A percentile compares a stretch with the other conserved stretches of the same genome.
Conservation (phyloP, 2,113 vertebrate species). For the Elachura formosa region DNA sequence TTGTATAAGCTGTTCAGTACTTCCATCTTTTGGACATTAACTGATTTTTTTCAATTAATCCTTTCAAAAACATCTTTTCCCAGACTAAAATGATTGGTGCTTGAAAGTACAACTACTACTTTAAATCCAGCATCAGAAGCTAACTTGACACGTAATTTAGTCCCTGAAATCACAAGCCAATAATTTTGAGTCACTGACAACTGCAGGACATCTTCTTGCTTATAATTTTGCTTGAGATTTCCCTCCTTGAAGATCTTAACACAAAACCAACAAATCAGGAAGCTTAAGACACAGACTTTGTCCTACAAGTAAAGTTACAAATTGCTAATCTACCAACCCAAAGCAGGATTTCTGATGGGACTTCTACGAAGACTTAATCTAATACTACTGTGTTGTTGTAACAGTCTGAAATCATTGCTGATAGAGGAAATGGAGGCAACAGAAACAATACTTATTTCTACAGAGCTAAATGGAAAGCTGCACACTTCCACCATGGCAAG, state of each 20-base stretch:
- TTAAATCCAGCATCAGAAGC: constrained; percentile 64
- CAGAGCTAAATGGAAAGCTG: background rate
- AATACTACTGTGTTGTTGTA: background rate
- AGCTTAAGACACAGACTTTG: background rate
- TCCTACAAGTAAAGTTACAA: background rate
- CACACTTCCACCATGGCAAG: background rate
- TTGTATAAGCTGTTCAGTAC: constrained; percentile 73
- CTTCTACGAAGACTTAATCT: background rate
- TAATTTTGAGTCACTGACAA: background rate
- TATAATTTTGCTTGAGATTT: background rate
- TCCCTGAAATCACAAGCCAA: constrained; percentile 51
- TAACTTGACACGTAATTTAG: constrained; percentile 49
- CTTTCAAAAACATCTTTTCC: constrained; percentile 73
- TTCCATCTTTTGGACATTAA: constrained; percentile 69
- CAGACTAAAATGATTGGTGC: constrained; percentile 71
- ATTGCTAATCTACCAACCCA: background rate
- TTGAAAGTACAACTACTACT: constrained; percentile 49
- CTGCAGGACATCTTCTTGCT: background rate
- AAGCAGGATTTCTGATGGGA: background rate
- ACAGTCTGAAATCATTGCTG: background rate
- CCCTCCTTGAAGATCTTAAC: background rate
- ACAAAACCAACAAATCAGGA: background rate
- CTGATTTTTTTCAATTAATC: constrained; percentile 77
- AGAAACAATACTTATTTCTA: background rate
- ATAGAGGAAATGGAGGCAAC: background rate